A percentile compares a stretch with the other conserved stretches of the same genome.
These are phyloP conservation scores for Dione vanillae DNA, from an alignment of 2,888 invertebrate species.

Conservation along the genomic window DNA sequence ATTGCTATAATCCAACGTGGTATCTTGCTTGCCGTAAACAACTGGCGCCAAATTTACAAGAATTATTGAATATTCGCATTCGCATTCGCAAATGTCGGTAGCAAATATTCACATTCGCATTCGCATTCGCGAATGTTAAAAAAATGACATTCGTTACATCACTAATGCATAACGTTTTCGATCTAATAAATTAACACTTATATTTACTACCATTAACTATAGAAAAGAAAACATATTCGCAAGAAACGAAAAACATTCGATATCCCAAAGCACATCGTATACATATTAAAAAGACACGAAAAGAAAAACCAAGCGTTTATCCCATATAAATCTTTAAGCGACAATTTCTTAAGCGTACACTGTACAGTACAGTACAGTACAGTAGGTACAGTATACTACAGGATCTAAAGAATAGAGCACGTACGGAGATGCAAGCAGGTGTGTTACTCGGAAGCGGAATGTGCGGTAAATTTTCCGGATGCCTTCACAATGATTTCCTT, in stretches of 20 bases:
- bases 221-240: not conserved
- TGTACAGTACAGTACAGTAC: constrained; percentile 12
- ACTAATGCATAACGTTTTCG: too few species aligned
- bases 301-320: constrained; percentile 19
- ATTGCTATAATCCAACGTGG: too few species aligned
- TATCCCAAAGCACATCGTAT: not conserved
- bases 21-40: too few species aligned
- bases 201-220: too few species aligned
- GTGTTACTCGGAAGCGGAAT: constrained; percentile 78
- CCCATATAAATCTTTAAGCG: constrained; percentile 27
- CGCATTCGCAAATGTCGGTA: too few species aligned
- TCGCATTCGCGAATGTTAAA: too few species aligned
- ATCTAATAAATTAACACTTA: too few species aligned
- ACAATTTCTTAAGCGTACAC: constrained; percentile 40
- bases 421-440: constrained; percentile 72
- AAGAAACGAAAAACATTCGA: not conserved
- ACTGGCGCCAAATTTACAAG: too few species aligned
- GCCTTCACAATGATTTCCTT: constrained; percentile 92
- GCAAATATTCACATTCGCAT: too few species aligned
- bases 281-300: constrained; percentile 20
- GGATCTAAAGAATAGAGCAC: constrained; percentile 43
- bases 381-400: constrained; percentile 31
- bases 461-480: constrained; percentile 87
- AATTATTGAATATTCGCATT: too few species aligned
- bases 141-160: too few species aligned